Base-by-base conservation (phyloP, 2,113 vertebrate genomes). In the Coracopsis vasa region DNA sequence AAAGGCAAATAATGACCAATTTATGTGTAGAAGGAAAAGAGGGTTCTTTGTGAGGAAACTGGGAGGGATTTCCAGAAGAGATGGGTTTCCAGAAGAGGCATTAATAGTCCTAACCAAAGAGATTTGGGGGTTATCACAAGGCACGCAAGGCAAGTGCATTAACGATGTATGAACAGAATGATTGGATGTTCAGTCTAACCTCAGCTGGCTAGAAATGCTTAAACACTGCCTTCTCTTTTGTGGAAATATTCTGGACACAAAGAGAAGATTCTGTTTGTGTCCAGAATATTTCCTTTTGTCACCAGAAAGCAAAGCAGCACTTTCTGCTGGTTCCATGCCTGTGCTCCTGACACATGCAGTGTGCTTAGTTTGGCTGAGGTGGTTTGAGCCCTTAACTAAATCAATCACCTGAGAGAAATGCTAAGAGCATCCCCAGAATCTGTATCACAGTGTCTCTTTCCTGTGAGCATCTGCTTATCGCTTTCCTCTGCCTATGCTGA, bases 131-230 rank as follows among this genome's bases (percentile, higher is more conserved):
- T 8, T 77, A 31, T 39, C 61, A 19, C 13, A 24, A 73, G 29
- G 45, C 9, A 39, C 0, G 3, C 17, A 45, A 69, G 37, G 17
- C 2, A 1, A 1, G 42, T 72, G 14, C 12, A 73, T 81, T 72
- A 51, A 72, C 65, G 8, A 13, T 41, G 14, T 61, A 28, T 37
- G 35, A 72, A 42, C 25, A 24, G 11, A 28, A 23, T 20, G 33
- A 13, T 44, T 61, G 33, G 58, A 80, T 45, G 10, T 3, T 81
- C 50, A 58, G 50, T 71, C 33, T 84, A 65, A 83, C 31, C 19
- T 77, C n/a, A 23, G 21, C 24, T 69, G 16, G 16, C 67, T 75
- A 69, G 60, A 82, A 80, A n/a, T 41, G 19, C 15, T 73, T 70
- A 75, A 47, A 82, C 12, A 19, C 16, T 31, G 47, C 28, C 33